A percentile compares a stretch with the other conserved stretches of the same genome.
phyloP scores from a whole-genome alignment of 30 jellyfish, hydroid and myxozoan genomes.

The Catostylus mosaicus region DNA sequence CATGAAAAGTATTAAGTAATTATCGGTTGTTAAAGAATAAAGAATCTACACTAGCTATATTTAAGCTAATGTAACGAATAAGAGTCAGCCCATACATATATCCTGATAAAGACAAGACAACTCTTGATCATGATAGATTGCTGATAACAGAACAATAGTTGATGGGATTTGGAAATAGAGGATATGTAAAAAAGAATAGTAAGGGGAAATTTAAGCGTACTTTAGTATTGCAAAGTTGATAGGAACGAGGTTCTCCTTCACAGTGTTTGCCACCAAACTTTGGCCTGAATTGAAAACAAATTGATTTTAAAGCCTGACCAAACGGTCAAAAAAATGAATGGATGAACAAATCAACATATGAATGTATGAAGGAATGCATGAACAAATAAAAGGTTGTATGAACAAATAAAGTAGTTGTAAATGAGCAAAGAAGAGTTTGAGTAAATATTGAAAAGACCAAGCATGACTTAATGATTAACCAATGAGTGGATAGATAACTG shows the following conservation, averaged over 20 bases:
- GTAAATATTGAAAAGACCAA: background rate
- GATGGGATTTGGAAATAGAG: too few species aligned
- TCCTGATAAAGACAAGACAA: too few species aligned
- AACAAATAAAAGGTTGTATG: background rate
- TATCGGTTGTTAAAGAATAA: too few species aligned
- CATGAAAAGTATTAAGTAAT: too few species aligned
- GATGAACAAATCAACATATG: background rate
- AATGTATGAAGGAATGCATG: background rate
- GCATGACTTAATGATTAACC: too few species aligned
- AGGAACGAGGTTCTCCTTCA: slow-evolving; percentile 93
- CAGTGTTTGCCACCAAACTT: slow-evolving; percentile 95
- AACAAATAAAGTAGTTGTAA: background rate
- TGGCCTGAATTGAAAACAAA: slow-evolving; percentile 20
- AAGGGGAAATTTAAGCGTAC: slow-evolving; percentile 19
- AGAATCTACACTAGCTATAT: too few species aligned
- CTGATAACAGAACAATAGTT: too few species aligned
- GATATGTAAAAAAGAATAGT: background rate
- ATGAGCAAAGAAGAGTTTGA: background rate
- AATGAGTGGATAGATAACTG: background rate
- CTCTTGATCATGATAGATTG: too few species aligned
- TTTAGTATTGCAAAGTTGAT: slow-evolving; percentile 81
- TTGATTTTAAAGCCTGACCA: background rate
- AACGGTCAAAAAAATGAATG: background rate
- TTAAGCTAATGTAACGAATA: too few species aligned
- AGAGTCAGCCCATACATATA: too few species aligned